A percentile compares a stretch with the other conserved stretches of the same genome.
These are phyloP conservation scores for Macaria notata DNA, from an alignment of 2,888 invertebrate species.

Conservation along the genomic window DNA sequence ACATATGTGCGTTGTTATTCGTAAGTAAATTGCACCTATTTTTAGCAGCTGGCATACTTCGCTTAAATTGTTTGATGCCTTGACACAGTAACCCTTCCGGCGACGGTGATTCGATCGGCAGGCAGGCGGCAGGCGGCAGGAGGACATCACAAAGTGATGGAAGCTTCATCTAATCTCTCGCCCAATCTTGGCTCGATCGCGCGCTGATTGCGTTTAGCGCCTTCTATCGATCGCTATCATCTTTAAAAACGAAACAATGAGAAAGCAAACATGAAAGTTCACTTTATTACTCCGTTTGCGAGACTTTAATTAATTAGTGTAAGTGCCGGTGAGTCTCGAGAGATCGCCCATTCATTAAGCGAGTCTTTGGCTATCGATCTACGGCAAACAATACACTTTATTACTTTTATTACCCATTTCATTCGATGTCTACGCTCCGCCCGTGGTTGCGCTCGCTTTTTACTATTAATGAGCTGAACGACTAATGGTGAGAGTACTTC, in stretches of 20 bases:
- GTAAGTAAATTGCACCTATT: no score
- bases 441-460: slow-evolving; percentile 47
- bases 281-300: slow-evolving; percentile 64
- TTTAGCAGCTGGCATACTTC: no score
- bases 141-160: slow-evolving; percentile 46
- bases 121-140: no score
- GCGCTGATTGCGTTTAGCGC: slow-evolving; percentile 54
- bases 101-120: no score
- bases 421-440: slow-evolving; percentile 52
- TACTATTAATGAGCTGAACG: slow-evolving; percentile 52
- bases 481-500: slow-evolving; percentile 40
- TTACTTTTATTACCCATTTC: slow-evolving; percentile 72
- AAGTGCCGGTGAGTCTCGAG: slow-evolving; percentile 77
- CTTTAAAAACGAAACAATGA: slow-evolving; percentile 43
- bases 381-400: slow-evolving; percentile 73
- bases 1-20: no score
- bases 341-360: slow-evolving; percentile 79
- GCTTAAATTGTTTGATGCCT: no score
- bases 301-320: slow-evolving; percentile 76
- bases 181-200: slow-evolving; percentile 58
- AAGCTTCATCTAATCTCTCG: slow-evolving; percentile 51
- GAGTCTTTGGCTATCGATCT: slow-evolving; percentile 74
- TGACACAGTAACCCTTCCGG: no score
- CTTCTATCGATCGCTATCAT: slow-evolving; percentile 31
- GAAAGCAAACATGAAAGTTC: slow-evolving; percentile 55